phyloP scores from a whole-genome alignment of 1,140 invertebrate species.

The Piezodorus guildinii region DNA sequence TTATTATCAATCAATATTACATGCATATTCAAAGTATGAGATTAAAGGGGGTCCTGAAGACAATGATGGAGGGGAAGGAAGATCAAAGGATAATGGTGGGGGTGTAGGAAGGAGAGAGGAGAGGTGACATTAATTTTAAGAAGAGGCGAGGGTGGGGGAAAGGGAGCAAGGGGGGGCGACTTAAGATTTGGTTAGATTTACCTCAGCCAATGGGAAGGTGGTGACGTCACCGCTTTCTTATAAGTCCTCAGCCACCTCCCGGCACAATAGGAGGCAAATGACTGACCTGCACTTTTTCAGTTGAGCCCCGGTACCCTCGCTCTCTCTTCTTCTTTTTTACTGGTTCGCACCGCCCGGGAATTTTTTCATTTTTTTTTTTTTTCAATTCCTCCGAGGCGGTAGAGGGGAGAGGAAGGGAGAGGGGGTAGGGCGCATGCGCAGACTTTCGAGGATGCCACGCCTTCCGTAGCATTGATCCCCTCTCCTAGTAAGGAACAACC shows the following conservation, averaged over 20 bases:
- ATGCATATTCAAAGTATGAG: slow-evolving; percentile 1
- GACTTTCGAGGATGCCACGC: background rate
- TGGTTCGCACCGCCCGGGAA: background rate
- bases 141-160: background rate
- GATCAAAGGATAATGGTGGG: background rate
- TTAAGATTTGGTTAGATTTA: background rate
- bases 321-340: slow-evolving; percentile 1
- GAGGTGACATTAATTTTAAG: slow-evolving; percentile 4
- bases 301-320: background rate
- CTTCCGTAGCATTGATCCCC: slow-evolving; percentile 5
- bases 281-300: slow-evolving; percentile 5
- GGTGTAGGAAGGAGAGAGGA: background rate
- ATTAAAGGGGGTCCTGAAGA: background rate
- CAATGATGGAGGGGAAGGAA: slow-evolving; percentile 3
- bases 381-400: background rate
- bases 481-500: background rate
- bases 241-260: background rate
- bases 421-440: background rate
- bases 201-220: slow-evolving; percentile 4
- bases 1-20: background rate
- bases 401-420: background rate
- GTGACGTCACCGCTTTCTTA: slow-evolving; percentile 4
- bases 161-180: background rate
- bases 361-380: background rate
- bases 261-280: slow-evolving; percentile 7